These are phyloP conservation scores for Metalampra italica DNA, from an alignment of 2,888 invertebrate species.

Conservation along the genomic window DNA sequence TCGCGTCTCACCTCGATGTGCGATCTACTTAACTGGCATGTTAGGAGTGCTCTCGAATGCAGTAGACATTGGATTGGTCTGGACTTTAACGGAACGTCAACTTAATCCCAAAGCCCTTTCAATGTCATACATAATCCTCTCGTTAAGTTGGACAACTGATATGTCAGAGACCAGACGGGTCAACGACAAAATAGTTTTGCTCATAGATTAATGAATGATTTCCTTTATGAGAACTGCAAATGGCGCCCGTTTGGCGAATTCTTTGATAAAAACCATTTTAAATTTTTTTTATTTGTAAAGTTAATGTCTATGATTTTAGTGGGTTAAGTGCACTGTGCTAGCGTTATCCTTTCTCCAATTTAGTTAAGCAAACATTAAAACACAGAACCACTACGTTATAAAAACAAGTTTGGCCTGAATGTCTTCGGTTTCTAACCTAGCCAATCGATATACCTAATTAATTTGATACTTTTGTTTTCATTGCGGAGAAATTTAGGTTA, in stretches of 20 bases:
- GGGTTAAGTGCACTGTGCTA: background rate
- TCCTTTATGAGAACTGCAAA: no score
- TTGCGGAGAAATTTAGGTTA: slow-evolving; percentile 25
- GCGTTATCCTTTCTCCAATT: background rate
- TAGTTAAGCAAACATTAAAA: background rate
- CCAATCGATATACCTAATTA: background rate
- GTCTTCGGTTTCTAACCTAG: background rate
- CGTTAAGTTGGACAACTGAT: no score
- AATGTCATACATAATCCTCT: background rate
- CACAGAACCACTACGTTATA: background rate
- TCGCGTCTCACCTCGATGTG: slow-evolving; percentile 29
- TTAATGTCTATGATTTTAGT: background rate
- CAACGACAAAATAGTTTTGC: background rate
- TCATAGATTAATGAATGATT: no score
- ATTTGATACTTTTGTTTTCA: slow-evolving; percentile 3
- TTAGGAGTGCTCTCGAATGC: background rate
- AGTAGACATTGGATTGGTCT: background rate
- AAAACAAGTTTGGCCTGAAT: background rate
- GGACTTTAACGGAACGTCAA: background rate
- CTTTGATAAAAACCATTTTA: no score
- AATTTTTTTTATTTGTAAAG: background rate
- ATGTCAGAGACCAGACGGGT: background rate
- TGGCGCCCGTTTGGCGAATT: no score
- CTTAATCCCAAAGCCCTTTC: background rate
- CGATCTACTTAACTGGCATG: slow-evolving; percentile 24